Evolutionary conservation across 2,888 invertebrate genomes (phyloP).

Genomic region (Pinctada fucata): DNA sequence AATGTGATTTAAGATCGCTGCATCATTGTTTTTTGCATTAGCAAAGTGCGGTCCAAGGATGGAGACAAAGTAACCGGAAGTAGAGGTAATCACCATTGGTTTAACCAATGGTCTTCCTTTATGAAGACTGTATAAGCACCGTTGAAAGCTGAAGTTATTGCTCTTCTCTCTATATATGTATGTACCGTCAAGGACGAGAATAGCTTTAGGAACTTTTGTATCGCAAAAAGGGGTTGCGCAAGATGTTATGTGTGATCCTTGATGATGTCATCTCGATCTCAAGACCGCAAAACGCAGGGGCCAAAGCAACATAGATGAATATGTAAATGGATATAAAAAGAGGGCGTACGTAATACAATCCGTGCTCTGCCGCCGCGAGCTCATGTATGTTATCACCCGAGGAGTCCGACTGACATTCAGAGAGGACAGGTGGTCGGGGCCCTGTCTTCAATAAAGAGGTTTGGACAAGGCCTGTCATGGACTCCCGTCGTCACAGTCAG

Average conservation of each 20-base stretch:
- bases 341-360: too few species aligned
- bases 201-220: constrained; percentile 12
- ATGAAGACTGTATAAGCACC: constrained; percentile 37
- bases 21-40: constrained; percentile 45
- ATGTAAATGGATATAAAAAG: too few species aligned
- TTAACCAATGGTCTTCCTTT: constrained; percentile 44
- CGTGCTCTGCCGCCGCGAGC: too few species aligned
- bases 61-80: constrained; percentile 41
- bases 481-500: too few species aligned
- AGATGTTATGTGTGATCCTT: constrained; percentile 37
- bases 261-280: constrained; percentile 32
- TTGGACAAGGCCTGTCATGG: too few species aligned
- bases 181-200: constrained; percentile 46
- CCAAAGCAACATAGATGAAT: too few species aligned
- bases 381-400: too few species aligned
- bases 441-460: too few species aligned
- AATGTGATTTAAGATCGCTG: constrained; percentile 44
- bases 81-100: constrained; percentile 44
- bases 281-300: too few species aligned
- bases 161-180: constrained; percentile 48
- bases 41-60: constrained; percentile 43
- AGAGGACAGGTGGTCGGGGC: too few species aligned
- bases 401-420: too few species aligned
- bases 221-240: constrained; percentile 34
- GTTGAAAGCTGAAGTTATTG: constrained; percentile 41